phyloP scores from a whole-genome alignment of 2,797 vertebrate genomes.

The Sylvilagus floridanus region DNA sequence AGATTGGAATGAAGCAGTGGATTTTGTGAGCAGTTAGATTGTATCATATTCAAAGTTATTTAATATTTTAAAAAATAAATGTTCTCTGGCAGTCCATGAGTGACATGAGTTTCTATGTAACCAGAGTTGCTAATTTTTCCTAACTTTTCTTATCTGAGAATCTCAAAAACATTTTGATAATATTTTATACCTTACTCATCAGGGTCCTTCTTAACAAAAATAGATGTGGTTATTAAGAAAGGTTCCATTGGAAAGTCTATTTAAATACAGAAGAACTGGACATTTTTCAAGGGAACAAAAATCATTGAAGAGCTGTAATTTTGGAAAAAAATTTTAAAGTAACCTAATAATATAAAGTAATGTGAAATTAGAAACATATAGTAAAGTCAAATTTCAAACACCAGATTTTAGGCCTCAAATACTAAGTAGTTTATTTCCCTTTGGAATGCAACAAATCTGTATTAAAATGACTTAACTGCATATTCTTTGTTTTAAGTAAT shows the following conservation, averaged over 20 bases:
- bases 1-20: slow-evolving; percentile 44
- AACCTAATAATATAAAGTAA: slow-evolving; percentile 3
- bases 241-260: neutral
- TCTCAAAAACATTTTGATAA: slow-evolving; percentile 33
- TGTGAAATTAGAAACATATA: neutral
- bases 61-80: slow-evolving; percentile 39
- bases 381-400: neutral
- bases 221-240: slow-evolving; percentile 40
- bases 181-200: slow-evolving; percentile 46
- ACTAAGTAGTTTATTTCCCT: slow-evolving; percentile 49
- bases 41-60: slow-evolving; percentile 55
- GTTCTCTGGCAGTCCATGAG: slow-evolving; percentile 19
- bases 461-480: slow-evolving; percentile 49
- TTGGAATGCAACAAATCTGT: slow-evolving; percentile 1
- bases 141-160: slow-evolving; percentile 7
- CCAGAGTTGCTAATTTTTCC: slow-evolving; percentile 28
- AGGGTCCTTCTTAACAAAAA: slow-evolving; percentile 8
- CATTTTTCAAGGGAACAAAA: slow-evolving; percentile 28
- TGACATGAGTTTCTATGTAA: slow-evolving; percentile 52
- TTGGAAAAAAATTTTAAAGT: neutral
- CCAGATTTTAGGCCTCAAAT: slow-evolving; percentile 29
- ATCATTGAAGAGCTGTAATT: slow-evolving; percentile 41
- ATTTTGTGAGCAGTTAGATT: slow-evolving; percentile 57
- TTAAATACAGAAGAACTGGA: slow-evolving; percentile 20
- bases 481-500: slow-evolving; percentile 46